phyloP scores from a whole-genome alignment of 2,113 vertebrate genomes.

The Xerus inauris region DNA sequence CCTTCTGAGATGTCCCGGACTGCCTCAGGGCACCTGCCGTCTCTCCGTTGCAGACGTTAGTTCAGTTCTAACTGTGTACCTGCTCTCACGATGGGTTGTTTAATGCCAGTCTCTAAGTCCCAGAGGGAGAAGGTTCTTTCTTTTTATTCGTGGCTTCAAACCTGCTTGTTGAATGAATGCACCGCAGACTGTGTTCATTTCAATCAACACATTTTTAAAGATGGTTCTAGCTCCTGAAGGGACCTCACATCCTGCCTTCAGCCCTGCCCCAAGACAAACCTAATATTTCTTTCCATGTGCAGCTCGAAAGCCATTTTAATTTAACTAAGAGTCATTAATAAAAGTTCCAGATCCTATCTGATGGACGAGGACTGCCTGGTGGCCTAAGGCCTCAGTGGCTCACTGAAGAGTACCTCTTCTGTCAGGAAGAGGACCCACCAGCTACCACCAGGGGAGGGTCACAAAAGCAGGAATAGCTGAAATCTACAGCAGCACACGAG shows the following conservation, averaged over 20 bases:
- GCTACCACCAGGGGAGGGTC: rapidly evolving
- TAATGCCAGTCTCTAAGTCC: not conserved
- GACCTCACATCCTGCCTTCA: not conserved
- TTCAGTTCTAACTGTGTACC: not conserved
- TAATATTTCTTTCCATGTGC: not conserved
- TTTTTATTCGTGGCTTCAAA: not conserved
- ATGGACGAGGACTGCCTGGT: rapidly evolving
- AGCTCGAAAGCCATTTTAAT: not conserved
- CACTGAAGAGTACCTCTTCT: not conserved
- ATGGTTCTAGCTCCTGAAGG: not conserved
- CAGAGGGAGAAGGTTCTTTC: not conserved
- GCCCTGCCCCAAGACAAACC: not conserved
- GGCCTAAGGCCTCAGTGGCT: not conserved
- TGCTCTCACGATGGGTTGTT: not conserved
- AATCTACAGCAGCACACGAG: rapidly evolving
- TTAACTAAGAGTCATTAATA: not conserved
- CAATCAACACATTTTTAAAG: not conserved
- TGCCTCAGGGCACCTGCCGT: not conserved
- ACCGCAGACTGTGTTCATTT: not conserved
- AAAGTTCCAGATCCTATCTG: not conserved
- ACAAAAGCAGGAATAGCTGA: not conserved
- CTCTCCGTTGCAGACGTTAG: not conserved
- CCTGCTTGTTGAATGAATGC: slow-evolving; percentile 40
- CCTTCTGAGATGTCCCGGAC: too few relatives aligned
- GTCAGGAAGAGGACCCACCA: not conserved